Base-by-base conservation (phyloP, 2,113 vertebrate genomes). In the Sinocyclocheilus rhinocerous region DNA sequence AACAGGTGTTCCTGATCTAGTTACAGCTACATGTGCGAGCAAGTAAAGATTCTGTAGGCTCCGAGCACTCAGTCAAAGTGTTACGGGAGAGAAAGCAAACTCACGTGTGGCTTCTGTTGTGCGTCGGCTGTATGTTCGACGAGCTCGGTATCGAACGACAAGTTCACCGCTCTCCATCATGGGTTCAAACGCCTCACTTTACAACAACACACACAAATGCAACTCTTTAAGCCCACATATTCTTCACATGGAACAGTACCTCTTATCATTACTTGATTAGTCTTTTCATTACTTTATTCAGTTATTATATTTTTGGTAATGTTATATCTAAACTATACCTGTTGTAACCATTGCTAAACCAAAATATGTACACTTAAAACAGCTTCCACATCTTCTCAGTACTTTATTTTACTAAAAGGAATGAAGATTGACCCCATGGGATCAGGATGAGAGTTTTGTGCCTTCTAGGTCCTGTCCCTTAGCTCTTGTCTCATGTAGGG, bases 101-200 rank as follows among this genome's bases (percentile, higher is more conserved):
- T 97, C 90, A 98, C 97, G n/a, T 16, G 96, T 97, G 67, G 97
- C 96, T 87, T 97, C 97, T 0, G 96, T 96, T 7, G 96, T 97
- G 73, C 97, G 93, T 5, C 97, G 96, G 89, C 97, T 97, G 93
- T 97, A 98, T 0, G 96, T 96, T 85, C 96, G 96, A 22, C 96
- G 95, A 18, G 96, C 96, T 0, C 95, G 95, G 87, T 98, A 98
- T 45, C 96, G 93, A n/a, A 97, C 97, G 45, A 97, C 97, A 88
- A 97, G 93, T 86, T 98, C 96, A 0, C 97, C 97, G 18, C 96
- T 96, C 83, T 98, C 96, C 94, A 96, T 94, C 78, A 95, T 97
- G 78, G 97, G 97, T 73, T 97, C 95, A 36, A 98, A 97, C 0
- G 95, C 97, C 89, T 97, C 97, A 16, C 97, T 97, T 88, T 48